A percentile compares a stretch with the other conserved stretches of the same genome.
Conservation (phyloP, 2,888 invertebrate genomes). For the Rotaria magnacalcarata region DNA sequence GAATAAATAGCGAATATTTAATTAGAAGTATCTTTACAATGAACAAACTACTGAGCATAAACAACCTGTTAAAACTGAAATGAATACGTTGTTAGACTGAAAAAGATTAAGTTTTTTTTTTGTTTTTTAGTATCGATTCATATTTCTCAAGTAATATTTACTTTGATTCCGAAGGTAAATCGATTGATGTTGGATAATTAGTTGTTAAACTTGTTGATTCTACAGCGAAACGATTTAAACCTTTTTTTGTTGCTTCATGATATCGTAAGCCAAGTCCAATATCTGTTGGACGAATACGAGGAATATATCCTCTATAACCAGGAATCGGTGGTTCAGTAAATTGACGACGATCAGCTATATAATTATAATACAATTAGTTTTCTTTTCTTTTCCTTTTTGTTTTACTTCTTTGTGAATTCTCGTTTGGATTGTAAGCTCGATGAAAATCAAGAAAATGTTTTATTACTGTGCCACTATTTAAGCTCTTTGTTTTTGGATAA, state of each 20-base stretch:
- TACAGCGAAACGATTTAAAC: conserved; percentile 53
- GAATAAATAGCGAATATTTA: no score
- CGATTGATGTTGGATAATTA: conserved; percentile 46
- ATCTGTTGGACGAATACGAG: conserved; percentile 57
- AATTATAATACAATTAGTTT: not conserved
- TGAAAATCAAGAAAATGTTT: conserved; percentile 16
- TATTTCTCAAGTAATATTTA: no score
- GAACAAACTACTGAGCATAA: not conserved
- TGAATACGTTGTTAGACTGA: not conserved
- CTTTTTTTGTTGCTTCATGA: conserved; percentile 53
- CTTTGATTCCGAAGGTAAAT: no score
- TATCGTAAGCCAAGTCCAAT: conserved; percentile 55
- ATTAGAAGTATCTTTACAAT: not conserved
- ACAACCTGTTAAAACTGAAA: not conserved
- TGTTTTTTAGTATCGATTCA: no score
- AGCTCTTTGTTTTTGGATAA: not conserved
- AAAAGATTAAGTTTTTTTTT: not conserved
- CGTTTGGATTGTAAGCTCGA: not conserved
- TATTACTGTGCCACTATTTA: not conserved
- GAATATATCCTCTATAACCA: conserved; percentile 55
- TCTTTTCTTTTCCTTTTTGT: conserved; percentile 36
- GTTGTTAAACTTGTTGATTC: conserved; percentile 44
- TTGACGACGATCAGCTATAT: conserved; percentile 52
- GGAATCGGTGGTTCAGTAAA: conserved; percentile 57
- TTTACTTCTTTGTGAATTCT: not conserved